These are phyloP conservation scores for Nettapus auritus DNA, from an alignment of 2,113 vertebrate genomes.

Conservation along the genomic window DNA sequence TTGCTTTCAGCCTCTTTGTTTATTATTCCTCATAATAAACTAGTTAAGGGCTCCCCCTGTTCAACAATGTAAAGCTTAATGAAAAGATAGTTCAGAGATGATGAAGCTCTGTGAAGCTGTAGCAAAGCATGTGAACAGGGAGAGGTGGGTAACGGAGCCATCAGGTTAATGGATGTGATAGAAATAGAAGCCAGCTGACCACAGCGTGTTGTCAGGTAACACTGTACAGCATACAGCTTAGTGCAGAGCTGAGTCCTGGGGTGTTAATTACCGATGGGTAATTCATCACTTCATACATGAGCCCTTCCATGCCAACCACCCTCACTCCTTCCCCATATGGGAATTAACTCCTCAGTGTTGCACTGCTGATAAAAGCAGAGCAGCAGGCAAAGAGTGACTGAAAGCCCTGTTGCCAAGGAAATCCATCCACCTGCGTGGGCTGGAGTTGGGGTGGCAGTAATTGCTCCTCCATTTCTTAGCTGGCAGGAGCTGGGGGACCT, in stretches of 20 bases:
- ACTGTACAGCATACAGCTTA: background rate
- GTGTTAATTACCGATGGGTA: background rate
- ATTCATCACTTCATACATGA: background rate
- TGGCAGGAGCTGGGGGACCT: background rate
- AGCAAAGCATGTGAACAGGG: background rate
- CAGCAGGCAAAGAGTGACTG: slow-evolving; percentile 3
- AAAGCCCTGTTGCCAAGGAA: slow-evolving; percentile 65
- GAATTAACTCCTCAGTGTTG: slow-evolving; percentile 6
- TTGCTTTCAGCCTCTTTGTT: background rate
- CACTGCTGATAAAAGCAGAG: background rate
- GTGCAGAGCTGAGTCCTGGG: background rate
- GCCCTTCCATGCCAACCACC: background rate
- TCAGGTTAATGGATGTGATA: background rate
- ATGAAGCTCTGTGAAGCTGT: background rate
- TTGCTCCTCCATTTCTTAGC: slow-evolving; percentile 25
- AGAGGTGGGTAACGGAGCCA: background rate
- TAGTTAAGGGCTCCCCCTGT: background rate
- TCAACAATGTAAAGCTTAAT: background rate
- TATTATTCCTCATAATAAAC: background rate
- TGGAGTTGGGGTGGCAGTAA: slow-evolving; percentile 71
- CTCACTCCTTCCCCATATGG: background rate
- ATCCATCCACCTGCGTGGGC: slow-evolving; percentile 53
- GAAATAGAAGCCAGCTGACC: background rate
- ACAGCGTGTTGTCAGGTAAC: background rate
- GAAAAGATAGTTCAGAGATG: background rate